Base-by-base conservation (phyloP, 2,113 vertebrate species). In the Dunckerocampus dactyliophorus region DNA sequence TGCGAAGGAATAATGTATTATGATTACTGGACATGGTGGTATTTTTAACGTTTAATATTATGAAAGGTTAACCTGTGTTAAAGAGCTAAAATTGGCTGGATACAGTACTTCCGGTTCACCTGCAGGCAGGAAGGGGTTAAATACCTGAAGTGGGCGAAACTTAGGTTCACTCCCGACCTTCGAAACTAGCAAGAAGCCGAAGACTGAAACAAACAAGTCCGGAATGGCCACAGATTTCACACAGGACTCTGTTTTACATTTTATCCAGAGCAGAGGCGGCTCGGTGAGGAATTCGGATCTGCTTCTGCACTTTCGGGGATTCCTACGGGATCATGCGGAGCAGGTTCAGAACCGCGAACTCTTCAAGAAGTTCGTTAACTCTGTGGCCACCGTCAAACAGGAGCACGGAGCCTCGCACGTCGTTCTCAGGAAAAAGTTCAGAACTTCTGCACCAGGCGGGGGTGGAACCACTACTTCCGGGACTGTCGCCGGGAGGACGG, bases 341-440 rank as follows among this genome's bases (percentile, higher is more conserved):
- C 85, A 75, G 47, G 81, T 76, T 61, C 88, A 73, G 43, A 92
- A 93, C 84, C 90, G 96, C 15, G 94, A 96, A 31, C 81, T 82
- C 34, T 99, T 99, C 75, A 98, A 98, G 71, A 89, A 80, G 77
- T 95, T 91, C 24, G 93, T 98, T 47, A 98, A 98, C 82, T 83
- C 93, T 0, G 80, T 98, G 81, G 96, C 96, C 12, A 92, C 92
- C 24, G 95, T 96, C 57, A 86, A 58, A 45, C 91, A 89, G 77
- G 81, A 90, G 62, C 86, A 85, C 34, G 89, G 89, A 12, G 80
- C 71, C 2, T 84, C 92, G 59, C 83, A 81, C 53, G 92, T 98
- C 47, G 82, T 93, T 19, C 90, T 97, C 39, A 88, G 83, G 78
- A 93, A 76, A 72, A 90, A 88, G 60, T 95, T 91, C 82, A 67